Base-by-base conservation (phyloP, 2,113 vertebrate species). In the Xyliphius kryptos region DNA sequence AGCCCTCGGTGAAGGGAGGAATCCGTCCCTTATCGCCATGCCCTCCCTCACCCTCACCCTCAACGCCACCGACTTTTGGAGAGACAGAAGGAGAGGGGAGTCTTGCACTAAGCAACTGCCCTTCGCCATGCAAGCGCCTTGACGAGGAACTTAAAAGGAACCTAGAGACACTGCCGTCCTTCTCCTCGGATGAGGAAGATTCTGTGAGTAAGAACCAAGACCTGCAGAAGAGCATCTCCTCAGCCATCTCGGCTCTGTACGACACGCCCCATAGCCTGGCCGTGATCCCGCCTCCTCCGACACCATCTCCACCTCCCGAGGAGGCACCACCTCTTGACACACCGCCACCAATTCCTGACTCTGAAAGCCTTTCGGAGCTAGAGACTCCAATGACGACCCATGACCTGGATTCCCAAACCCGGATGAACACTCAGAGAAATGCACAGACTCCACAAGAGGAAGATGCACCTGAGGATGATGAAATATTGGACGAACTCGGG, bases 151-250 rank as follows among this genome's bases (percentile, higher is more conserved):
- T 94, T 20, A 94, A 93, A 48, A 74, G 90, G 14, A 94, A 94
- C 76, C 83, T 95, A 37, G 92, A 94, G 83, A 91, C 91, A 0
- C 74, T 95, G 49, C 92, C 92, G 0, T 93, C 92, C 2, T 95
- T 95, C 77, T 95, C 92, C 22, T 93, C 92, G 0, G 92, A 94
- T 0, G 92, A 95, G 76, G 92, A 94, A 64, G 92, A 94, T 70
- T 93, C 89, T 0, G 91, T 93, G 46, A 89, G 90, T 76, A 95
- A 95, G 79, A 95, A 95, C 78, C 87, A 92, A 74, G 92, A 95
- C 71, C 83, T 95, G 46, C 92, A 95, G 80, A 91, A 94, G 69
- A 94, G 92, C 83, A 95, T 95, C 69, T 91, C 91, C 1, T 95
- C 92, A 0, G 92, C 92, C 70, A 95, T 95, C 79, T 95, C 92